Evolutionary conservation across 2,888 invertebrate species (phyloP).

Genomic region (Aleiodes leptofemur): DNA sequence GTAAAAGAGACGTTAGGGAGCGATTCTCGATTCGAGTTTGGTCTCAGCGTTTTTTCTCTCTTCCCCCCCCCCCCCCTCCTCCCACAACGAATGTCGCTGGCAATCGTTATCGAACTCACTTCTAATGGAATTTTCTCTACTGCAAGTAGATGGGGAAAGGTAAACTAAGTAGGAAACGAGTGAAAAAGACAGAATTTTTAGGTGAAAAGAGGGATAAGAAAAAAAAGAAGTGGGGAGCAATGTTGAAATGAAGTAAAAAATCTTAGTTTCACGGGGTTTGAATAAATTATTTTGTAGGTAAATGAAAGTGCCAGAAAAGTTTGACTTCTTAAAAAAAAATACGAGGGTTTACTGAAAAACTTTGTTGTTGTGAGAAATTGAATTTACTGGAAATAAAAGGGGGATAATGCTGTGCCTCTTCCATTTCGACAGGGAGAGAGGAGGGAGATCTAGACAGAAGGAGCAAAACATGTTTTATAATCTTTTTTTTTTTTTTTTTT

Average conservation of each 20-base stretch:
- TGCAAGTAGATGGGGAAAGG: slow-evolving; percentile 33
- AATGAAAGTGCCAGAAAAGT: slow-evolving; percentile 17
- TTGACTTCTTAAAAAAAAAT: slow-evolving; percentile 12
- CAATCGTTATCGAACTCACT: slow-evolving; percentile 50
- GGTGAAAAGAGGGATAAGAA: not conserved
- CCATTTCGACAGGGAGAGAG: not conserved
- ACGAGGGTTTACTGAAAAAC: not conserved
- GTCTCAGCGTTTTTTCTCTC: slow-evolving; percentile 44
- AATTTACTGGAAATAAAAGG: slow-evolving; percentile 17
- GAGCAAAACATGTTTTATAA: slow-evolving; percentile 6
- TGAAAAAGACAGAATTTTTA: slow-evolving; percentile 22
- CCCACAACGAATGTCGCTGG: slow-evolving; percentile 41
- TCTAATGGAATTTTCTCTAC: slow-evolving; percentile 50
- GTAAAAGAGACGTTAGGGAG: slow-evolving; percentile 56
- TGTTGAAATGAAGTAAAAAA: slow-evolving; percentile 21
- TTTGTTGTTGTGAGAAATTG: slow-evolving; percentile 11
- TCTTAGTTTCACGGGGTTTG: slow-evolving; percentile 3
- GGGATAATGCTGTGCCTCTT: not conserved
- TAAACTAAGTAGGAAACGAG: slow-evolving; percentile 33
- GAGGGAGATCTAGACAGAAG: not conserved
- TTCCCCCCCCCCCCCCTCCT: too few species aligned
- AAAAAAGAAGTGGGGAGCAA: slow-evolving; percentile 1
- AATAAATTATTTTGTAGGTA: slow-evolving; percentile 6
- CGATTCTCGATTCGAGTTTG: slow-evolving; percentile 50
- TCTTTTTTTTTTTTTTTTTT: not conserved